phyloP scores from a whole-genome alignment of 2,797 vertebrate species.

The Manis pentadactyla region DNA sequence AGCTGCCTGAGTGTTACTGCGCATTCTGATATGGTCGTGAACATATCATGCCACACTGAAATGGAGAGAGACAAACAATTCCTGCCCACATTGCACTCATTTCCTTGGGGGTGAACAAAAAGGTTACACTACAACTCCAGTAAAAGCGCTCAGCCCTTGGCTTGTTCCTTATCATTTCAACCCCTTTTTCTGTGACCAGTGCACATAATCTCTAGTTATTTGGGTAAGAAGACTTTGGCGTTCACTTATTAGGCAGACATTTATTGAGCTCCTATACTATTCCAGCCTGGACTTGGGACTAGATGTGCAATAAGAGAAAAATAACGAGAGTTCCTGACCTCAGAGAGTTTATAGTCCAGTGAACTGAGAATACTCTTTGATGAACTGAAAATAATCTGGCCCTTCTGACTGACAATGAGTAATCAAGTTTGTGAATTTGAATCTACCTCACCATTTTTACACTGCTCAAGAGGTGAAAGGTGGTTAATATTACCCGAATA shows the following conservation, averaged over 20 bases:
- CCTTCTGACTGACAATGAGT: background rate
- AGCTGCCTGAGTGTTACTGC: background rate
- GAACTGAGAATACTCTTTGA: background rate
- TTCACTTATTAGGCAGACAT: background rate
- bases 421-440: background rate
- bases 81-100: background rate
- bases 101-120: background rate
- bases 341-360: background rate
- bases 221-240: background rate
- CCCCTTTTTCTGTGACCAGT: background rate
- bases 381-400: background rate
- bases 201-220: background rate
- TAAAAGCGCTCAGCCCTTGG: background rate
- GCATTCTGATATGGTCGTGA: rapidly evolving
- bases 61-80: background rate
- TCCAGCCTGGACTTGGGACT: background rate
- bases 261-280: background rate
- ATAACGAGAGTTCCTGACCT: background rate
- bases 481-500: background rate
- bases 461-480: background rate
- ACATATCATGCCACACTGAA: background rate
- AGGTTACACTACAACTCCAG: background rate
- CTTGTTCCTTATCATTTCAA: background rate
- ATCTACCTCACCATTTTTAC: background rate
- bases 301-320: background rate